Evolutionary conservation across 2,888 invertebrate species (phyloP).

Genomic region (Melolontha melolontha): DNA sequence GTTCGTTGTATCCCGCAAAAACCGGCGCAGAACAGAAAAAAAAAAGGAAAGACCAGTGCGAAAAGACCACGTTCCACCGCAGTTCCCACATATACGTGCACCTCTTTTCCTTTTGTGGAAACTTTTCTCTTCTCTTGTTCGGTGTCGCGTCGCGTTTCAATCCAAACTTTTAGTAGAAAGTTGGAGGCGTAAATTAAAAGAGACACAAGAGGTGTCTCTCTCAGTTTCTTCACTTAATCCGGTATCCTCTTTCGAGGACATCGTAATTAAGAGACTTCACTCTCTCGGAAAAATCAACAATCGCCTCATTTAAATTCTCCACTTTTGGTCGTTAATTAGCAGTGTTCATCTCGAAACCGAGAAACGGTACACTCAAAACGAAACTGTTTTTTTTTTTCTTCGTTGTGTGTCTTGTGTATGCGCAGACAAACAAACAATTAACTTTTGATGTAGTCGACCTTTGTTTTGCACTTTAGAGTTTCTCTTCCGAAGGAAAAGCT

Average conservation of each 20-base stretch:
- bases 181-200: constrained; percentile 39
- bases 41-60: constrained; percentile 6
- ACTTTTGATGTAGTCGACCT: constrained; percentile 1
- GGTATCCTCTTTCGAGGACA: constrained; percentile 16
- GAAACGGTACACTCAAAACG: constrained; percentile 47
- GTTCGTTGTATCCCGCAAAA: constrained; percentile 36
- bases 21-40: constrained; percentile 12
- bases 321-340: constrained; percentile 38
- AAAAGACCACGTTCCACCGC: constrained; percentile 24
- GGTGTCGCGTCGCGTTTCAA: constrained; percentile 3
- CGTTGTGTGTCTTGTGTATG: not conserved
- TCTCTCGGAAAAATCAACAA: constrained; percentile 49
- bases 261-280: constrained; percentile 46
- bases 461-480: too few relatives aligned
- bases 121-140: not conserved
- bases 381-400: constrained; percentile 17
- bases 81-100: constrained; percentile 15
- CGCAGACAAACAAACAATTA: constrained; percentile 20
- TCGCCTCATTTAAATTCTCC: constrained; percentile 43
- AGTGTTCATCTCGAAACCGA: constrained; percentile 25
- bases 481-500: too few relatives aligned
- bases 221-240: constrained; percentile 24
- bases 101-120: not conserved
- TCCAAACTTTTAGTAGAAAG: constrained; percentile 26
- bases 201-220: constrained; percentile 39